phyloP scores from a whole-genome alignment of 2,888 invertebrate species.

The Hoplodrina ambigua region DNA sequence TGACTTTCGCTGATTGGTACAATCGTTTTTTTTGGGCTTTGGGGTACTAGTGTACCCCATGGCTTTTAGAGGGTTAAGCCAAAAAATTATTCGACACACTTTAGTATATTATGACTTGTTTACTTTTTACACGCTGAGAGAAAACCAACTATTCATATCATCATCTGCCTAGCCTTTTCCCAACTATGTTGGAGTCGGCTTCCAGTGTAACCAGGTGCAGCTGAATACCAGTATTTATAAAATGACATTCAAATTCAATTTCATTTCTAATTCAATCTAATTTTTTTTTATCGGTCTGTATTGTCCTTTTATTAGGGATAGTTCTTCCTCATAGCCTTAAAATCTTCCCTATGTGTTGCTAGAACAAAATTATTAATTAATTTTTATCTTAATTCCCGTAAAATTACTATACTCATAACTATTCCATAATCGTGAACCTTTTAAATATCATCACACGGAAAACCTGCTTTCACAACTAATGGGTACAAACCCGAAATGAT shows the following conservation, averaged over 20 bases:
- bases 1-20: constrained; percentile 14
- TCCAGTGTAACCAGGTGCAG: no score
- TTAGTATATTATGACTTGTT: not conserved
- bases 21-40: not conserved
- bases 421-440: constrained; percentile 6
- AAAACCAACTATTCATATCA: no score
- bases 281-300: no score
- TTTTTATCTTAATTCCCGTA: not conserved
- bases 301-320: no score
- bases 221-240: no score
- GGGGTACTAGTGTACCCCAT: not conserved
- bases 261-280: no score
- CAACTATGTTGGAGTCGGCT: no score
- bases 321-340: no score
- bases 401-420: not conserved
- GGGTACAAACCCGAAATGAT: constrained; percentile 20
- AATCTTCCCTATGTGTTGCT: no score
- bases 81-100: not conserved
- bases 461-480: constrained; percentile 31
- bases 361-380: not conserved
- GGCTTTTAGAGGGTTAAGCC: not conserved
- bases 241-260: not conserved
- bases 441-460: not conserved
- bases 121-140: not conserved
- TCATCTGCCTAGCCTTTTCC: no score